Base-by-base conservation (phyloP, 1,140 invertebrate species). In the Drosophila athabasca region DNA sequence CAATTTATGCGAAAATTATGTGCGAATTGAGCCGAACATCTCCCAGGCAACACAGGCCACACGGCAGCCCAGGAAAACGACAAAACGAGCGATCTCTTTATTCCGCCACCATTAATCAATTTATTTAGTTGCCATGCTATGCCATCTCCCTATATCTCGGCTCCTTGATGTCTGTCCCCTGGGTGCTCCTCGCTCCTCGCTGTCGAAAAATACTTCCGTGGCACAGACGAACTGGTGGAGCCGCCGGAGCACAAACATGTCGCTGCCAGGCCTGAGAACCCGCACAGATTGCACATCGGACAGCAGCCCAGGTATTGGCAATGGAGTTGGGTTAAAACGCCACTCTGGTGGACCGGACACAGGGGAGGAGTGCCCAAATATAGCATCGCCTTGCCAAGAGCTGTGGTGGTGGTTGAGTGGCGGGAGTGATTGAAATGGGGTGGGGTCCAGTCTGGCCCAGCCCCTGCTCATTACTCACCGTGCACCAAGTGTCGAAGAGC, bases 1-100 rank as follows among this genome's bases (percentile, higher is more conserved):
- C 78, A 87, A 87, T 87, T 87, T 87, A 87, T 87, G 83, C 50
- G 79, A 73, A 83, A 87, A 87, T 87, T 88, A 83, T 87, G 83
- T 88, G 83, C 81, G 67, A 88, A 88, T 83, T 78, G 83, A 79
- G 76, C 69, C 15, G 41, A 49, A 31, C 44, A 43, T 52, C 39
- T 44, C 62, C 60, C 50, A 45, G 66, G 73, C 49, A 74, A 29
- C 41, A 44, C 17, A 48, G n/a, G n/a, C n/a, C n/a, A n/a, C n/a
- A n/a, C n/a, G 66, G 73, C 49, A 74, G 24, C 41, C 44, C 17
- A 48, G 17, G 41, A 51, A 7, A 29, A 7, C 6, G 19, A 69
- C 35, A 70, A 51, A 50, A 60, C 51, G 26, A 69, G 45, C 15
- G 62, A 58, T 59, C 41, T 50, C 60, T 77, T 84, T 85, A 85